These are phyloP conservation scores for Agriotes lineatus DNA, from an alignment of 2,888 invertebrate genomes.

Conservation along the genomic window DNA sequence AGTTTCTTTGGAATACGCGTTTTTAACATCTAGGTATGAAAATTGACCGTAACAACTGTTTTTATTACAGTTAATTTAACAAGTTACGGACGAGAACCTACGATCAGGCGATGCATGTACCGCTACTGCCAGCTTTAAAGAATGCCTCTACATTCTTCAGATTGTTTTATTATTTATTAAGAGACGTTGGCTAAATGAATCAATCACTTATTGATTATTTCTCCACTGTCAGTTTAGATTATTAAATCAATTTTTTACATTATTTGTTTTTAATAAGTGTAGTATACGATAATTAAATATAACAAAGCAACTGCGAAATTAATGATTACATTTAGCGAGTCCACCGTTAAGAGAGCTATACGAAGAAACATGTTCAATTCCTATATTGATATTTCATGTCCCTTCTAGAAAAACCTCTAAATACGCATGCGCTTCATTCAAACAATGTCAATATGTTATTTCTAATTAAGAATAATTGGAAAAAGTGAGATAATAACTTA, in stretches of 20 bases:
- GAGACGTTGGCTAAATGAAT: conserved; percentile 9
- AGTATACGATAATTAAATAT: no score
- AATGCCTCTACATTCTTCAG: neutral
- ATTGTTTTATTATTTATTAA: neutral
- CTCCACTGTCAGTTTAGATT: no score
- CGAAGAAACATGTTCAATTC: no score
- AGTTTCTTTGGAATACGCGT: no score
- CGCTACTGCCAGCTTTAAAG: neutral
- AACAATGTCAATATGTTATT: conserved; percentile 36
- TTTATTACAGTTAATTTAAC: neutral
- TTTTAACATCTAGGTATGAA: neutral
- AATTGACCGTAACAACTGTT: neutral
- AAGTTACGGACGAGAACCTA: neutral
- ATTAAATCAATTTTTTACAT: no score
- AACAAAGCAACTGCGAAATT: no score
- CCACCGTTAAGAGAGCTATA: no score
- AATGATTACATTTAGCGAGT: no score
- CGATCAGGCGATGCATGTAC: neutral
- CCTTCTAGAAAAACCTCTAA: neutral
- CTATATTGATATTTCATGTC: conserved; percentile 21
- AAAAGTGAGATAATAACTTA: conserved; percentile 66
- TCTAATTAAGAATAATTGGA: conserved; percentile 21
- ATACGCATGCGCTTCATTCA: conserved; percentile 20
- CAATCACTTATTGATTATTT: neutral
- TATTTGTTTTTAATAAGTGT: no score